Percentiles rank a stretch among this genome's conserved stretches.
phyloP scores from a whole-genome alignment of 2,888 invertebrate genomes.

The Vanessa cardui region DNA sequence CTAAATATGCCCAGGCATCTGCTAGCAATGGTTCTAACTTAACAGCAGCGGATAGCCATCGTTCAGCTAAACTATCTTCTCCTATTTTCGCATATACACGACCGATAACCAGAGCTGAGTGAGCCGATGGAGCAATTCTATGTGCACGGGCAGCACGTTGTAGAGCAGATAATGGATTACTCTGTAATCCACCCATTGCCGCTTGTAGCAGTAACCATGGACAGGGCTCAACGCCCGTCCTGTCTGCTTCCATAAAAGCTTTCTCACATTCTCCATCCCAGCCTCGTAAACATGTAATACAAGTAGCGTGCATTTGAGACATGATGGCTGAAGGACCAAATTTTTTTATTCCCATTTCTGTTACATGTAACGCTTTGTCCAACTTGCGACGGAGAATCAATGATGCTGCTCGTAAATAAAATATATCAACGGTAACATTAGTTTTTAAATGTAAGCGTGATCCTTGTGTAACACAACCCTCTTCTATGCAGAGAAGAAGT shows the following conservation, averaged over 20 bases:
- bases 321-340: slow-evolving; percentile 65
- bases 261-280: slow-evolving; percentile 66
- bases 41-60: slow-evolving; percentile 70
- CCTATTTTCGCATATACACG: slow-evolving; percentile 59
- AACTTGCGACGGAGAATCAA: slow-evolving; percentile 54
- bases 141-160: slow-evolving; percentile 72
- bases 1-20: slow-evolving; percentile 72
- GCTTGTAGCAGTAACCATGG: slow-evolving; percentile 61
- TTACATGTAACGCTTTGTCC: slow-evolving; percentile 55
- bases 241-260: slow-evolving; percentile 60
- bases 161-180: slow-evolving; percentile 55
- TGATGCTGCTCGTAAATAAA: slow-evolving; percentile 65
- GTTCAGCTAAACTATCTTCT: slow-evolving; percentile 60
- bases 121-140: slow-evolving; percentile 61
- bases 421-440: slow-evolving; percentile 51
- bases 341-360: slow-evolving; percentile 52
- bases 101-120: slow-evolving; percentile 64
- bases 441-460: slow-evolving; percentile 44
- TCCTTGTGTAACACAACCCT: slow-evolving; percentile 59
- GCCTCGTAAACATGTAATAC: slow-evolving; percentile 52
- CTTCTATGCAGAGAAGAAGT: slow-evolving; percentile 60
- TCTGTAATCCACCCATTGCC: slow-evolving; percentile 55
- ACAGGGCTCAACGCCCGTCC: slow-evolving; percentile 55
- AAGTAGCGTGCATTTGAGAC: slow-evolving; percentile 66
- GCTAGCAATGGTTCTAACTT: slow-evolving; percentile 66